Base-by-base conservation (phyloP, 2,113 vertebrate genomes). In the Solea solea region DNA sequence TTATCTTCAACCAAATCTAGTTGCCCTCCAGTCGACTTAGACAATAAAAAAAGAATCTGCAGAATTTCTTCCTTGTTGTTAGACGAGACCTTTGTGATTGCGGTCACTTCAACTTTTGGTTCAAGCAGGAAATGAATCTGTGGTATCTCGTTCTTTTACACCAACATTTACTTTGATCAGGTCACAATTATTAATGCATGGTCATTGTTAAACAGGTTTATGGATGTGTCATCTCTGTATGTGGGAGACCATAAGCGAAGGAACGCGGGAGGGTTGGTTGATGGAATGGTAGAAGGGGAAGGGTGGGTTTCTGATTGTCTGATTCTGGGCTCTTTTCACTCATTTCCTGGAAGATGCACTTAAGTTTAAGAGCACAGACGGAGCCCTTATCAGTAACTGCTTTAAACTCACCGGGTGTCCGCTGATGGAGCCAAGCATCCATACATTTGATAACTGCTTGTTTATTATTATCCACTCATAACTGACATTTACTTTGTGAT, bases 281-380 rank as follows among this genome's bases (percentile, higher is more conserved):
- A 52, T 66, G 48, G 56, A 70, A 63, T 69, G n/a, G 61, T 16
- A 50, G 5, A 64, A 59, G 69, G 56, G 57, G 66, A 48, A 86
- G 80, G 84, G 80, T 72, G 87, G 72, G 64, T 82, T 84, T 88
- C 73, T 28, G 10, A 76, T 85, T 68, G 62, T 72, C 42, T 13
- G 68, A 85, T 83, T 72, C 64, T 56, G 14, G 42, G 39, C 14
- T 79, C 52, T 74, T 76, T 75, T 81, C 55, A 28, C 14, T 81
- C 53, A 67, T 80, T 77, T 80, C 64, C 72, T 83, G 68, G 49
- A 77, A 62, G 74, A 80, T 63, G 80, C 83, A 90, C 75, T 81
- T 89, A 88, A 80, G 73, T 78, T 83, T 77, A 45, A 7, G 49
- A 42, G 41, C 41, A 40, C 16, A 69, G 52, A 62, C 46, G 21